A percentile compares a stretch with the other conserved stretches of the same genome.
phyloP scores from a whole-genome alignment of 37 sponge, comb jelly and placozoan species.

The Ephydatia muelleri region DNA sequence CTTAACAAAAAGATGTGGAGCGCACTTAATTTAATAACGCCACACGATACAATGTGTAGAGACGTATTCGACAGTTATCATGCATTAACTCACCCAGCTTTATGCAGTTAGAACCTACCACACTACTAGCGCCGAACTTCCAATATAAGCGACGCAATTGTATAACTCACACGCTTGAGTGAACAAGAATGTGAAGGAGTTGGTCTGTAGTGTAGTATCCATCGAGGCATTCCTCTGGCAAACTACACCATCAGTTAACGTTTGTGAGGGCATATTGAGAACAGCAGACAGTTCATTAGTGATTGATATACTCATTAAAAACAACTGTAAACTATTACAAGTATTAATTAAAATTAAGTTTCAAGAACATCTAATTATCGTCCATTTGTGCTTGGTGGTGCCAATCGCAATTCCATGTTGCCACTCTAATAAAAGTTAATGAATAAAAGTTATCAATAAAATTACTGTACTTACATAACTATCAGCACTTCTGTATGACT shows the following conservation, averaged over 20 bases:
- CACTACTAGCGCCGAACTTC: not conserved
- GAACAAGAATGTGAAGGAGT: not conserved
- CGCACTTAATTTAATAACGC: too few relatives aligned
- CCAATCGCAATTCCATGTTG: not conserved
- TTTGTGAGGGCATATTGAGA: not conserved
- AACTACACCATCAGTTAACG: not conserved
- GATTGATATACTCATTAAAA: not conserved
- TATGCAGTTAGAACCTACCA: not conserved
- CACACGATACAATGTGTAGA: not conserved
- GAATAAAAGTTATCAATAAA: not conserved
- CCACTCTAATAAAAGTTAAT: not conserved
- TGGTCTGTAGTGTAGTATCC: not conserved
- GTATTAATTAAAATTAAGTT: not conserved
- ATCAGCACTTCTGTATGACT: not conserved
- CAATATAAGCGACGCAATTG: not conserved
- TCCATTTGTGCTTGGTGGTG: not conserved
- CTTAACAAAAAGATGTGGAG: too few relatives aligned
- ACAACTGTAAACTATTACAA: not conserved
- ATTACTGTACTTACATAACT: not conserved
- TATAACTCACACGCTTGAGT: not conserved
- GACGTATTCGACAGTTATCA: not conserved
- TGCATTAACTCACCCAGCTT: not conserved
- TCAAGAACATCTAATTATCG: not conserved
- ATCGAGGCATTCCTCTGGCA: not conserved
- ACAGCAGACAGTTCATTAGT: too few relatives aligned